phyloP scores from a whole-genome alignment of 2,888 invertebrate species.

The Stenotaenia linearis region DNA sequence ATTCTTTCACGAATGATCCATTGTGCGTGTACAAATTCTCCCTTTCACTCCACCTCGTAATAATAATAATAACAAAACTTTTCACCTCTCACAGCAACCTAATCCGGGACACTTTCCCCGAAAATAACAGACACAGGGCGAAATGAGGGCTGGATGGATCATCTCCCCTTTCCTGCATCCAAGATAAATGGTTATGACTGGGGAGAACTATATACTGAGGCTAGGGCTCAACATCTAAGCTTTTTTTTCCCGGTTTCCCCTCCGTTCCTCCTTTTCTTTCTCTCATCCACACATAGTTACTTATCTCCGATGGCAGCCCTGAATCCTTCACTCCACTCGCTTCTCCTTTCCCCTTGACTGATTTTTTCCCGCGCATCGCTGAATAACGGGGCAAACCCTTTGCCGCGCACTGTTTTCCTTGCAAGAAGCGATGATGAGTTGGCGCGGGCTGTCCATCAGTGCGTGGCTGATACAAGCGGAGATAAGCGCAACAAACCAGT shows the following conservation, averaged over 20 bases:
- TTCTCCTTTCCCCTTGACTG: not conserved
- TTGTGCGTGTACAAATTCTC: not conserved
- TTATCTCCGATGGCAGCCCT: not conserved
- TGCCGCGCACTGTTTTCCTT: not conserved
- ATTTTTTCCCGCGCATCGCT: not conserved
- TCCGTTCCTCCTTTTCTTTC: not conserved
- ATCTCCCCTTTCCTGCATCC: not conserved
- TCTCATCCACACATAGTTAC: not conserved
- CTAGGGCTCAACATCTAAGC: not conserved
- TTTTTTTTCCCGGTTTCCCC: not conserved
- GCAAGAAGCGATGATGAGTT: not conserved
- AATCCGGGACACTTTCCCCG: not conserved
- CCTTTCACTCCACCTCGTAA: not conserved
- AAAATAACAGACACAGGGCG: not conserved
- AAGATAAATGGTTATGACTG: not conserved
- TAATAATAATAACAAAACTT: too few species aligned
- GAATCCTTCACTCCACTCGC: not conserved
- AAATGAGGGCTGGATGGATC: not conserved
- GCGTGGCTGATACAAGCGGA: not conserved
- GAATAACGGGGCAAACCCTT: not conserved
- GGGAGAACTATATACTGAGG: conserved; percentile 4
- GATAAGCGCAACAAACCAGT: conserved; percentile 5
- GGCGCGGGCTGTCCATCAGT: not conserved
- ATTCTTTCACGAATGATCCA: not conserved
- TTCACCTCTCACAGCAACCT: not conserved